Conservation (phyloP, 2,113 vertebrate genomes). For the Cyanoderma ruficeps region DNA sequence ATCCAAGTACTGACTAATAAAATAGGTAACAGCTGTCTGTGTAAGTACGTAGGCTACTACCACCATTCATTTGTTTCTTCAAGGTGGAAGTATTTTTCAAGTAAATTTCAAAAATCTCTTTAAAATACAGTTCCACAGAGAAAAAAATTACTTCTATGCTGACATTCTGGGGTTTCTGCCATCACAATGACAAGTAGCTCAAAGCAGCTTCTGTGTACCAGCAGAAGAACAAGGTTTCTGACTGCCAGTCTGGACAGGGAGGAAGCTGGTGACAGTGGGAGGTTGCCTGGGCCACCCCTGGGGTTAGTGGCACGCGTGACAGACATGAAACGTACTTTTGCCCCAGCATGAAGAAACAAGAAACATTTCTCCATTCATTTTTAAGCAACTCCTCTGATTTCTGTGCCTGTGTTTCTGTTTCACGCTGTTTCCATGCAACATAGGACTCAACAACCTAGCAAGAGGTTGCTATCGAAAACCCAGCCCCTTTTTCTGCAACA, state of each 20-base stretch:
- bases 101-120: neutral
- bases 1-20: slow-evolving; percentile 31
- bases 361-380: neutral
- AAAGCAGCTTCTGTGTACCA: neutral
- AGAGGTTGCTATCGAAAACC: neutral
- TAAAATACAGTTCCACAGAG: neutral
- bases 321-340: neutral
- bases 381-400: neutral
- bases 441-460: neutral
- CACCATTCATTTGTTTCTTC: neutral
- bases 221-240: neutral
- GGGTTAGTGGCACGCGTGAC: neutral
- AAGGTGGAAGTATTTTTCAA: slow-evolving; percentile 11
- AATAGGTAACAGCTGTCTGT: slow-evolving; percentile 35
- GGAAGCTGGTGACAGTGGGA: neutral
- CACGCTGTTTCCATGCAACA: slow-evolving; percentile 19
- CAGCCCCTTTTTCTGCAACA: neutral
- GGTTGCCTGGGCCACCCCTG: neutral
- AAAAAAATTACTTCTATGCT: neutral
- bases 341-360: neutral
- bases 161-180: neutral
- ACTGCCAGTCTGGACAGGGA: neutral
- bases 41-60: neutral
- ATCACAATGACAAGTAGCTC: neutral
- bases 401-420: neutral